These are phyloP conservation scores for Stenolophus ochropezus DNA, from an alignment of 2,888 invertebrate genomes.

Conservation along the genomic window DNA sequence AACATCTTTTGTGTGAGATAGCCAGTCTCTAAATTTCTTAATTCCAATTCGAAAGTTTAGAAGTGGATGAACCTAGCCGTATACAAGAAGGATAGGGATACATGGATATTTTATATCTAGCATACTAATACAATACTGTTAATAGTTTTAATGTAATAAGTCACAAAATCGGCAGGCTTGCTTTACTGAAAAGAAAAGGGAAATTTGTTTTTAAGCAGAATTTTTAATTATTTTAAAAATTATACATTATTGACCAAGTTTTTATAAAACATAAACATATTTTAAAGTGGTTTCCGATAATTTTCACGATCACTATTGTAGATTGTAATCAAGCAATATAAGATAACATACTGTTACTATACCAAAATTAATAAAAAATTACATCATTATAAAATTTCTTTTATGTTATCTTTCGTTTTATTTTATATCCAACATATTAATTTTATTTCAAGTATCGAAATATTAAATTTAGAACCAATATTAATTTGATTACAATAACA, in stretches of 20 bases:
- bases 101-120: slow-evolving; percentile 23
- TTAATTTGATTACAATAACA: too few species aligned
- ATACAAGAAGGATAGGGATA: slow-evolving; percentile 10
- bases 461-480: too few species aligned
- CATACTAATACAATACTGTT: slow-evolving; percentile 55
- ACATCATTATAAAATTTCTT: not conserved
- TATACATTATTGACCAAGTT: not conserved
- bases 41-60: slow-evolving; percentile 24
- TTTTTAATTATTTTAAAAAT: not conserved
- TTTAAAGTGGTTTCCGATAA: not conserved
- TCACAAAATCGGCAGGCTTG: slow-evolving; percentile 22
- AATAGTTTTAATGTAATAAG: slow-evolving; percentile 53
- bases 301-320: not conserved
- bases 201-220: too few species aligned
- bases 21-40: slow-evolving; percentile 47
- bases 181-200: not conserved
- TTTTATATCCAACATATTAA: too few species aligned
- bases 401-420: too few species aligned
- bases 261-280: not conserved
- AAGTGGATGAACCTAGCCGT: slow-evolving; percentile 4
- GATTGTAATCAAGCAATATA: not conserved
- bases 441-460: too few species aligned
- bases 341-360: not conserved
- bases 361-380: not conserved
- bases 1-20: slow-evolving; percentile 27